Evolutionary conservation across 1,140 invertebrate genomes (phyloP), one percentile per base, ranked within the genome.

Genomic region (Ostrea denselamellosa): DNA sequence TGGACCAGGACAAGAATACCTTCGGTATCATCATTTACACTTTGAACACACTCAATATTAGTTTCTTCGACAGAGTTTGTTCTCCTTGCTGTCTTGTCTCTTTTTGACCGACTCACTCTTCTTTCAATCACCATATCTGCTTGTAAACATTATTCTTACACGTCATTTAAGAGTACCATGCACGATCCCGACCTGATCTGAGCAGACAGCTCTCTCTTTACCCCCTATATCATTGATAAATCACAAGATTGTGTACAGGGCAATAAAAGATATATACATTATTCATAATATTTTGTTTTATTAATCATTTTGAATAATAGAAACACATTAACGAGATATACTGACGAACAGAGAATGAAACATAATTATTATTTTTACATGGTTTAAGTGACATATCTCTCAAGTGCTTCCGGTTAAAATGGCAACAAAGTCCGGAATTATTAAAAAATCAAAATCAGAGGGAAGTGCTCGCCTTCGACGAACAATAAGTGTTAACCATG

Each of bases 401-500:
- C 12, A 44, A 77, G 53, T 17, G 86, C 86, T 85, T 88, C 83
- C 89, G 88, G 86, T 88, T 52, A 92, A 91, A 86, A 90, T 93
- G 91, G 89, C 92, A 85, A 90, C 91, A 68, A 90, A 89, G 81
- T 92, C 97, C 71, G 22, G 68, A 54, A 25, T n/a, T 44, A 44
- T 44, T 51, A 82, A 88, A 86, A 95, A 85, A 77, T 25, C 68
- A 14, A 77, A 25, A 77, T 34, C 22, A 14, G 68, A 77, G 9
- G 68, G 68, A 28, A 77, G 25, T 87, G 51, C 87, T 10, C 86
- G 96, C 25, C 96, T 97, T 88, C 96, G 97, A 89, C 96, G 98
- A 90, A 97, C 97, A 2, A 97, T 97, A 92, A 98, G 97, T 95
- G 97, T 97, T 8, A 98, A 97, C 19, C 96, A 97, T 86, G 97